phyloP scores from a whole-genome alignment of 1,140 invertebrate genomes.

The Halesus radiatus region DNA sequence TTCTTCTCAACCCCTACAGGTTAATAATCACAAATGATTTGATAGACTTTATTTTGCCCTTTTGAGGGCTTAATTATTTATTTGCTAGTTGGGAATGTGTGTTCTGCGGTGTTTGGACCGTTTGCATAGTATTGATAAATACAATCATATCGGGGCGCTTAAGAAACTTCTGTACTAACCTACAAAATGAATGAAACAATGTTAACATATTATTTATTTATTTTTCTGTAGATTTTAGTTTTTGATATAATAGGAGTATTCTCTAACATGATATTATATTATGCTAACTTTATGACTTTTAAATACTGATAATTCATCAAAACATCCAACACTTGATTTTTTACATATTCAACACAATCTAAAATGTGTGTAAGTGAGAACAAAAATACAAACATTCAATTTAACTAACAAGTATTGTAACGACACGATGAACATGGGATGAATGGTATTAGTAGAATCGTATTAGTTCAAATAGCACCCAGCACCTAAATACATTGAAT shows the following conservation, averaged over 20 bases:
- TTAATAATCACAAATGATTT: too few relatives aligned
- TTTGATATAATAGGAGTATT: conserved; percentile 57
- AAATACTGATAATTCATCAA: conserved; percentile 58
- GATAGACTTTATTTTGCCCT: too few relatives aligned
- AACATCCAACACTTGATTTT: conserved; percentile 56
- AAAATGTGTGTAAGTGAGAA: conserved; percentile 40
- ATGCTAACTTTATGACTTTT: conserved; percentile 56
- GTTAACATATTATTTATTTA: conserved; percentile 51
- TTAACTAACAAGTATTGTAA: conserved; percentile 28
- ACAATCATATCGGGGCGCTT: too few relatives aligned
- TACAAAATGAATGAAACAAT: conserved; percentile 9
- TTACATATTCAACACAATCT: conserved; percentile 50
- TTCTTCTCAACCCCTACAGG: too few relatives aligned
- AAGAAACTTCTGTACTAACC: too few relatives aligned
- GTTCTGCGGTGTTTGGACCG: too few relatives aligned
- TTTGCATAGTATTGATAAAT: too few relatives aligned
- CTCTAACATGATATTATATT: conserved; percentile 55
- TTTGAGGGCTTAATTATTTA: too few relatives aligned
- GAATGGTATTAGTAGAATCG: conserved; percentile 14
- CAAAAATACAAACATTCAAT: conserved; percentile 37
- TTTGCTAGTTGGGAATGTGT: too few relatives aligned
- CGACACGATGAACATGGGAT: conserved; percentile 7
- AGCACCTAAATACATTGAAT: not conserved
- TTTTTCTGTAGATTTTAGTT: conserved; percentile 51
- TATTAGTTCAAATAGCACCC: conserved; percentile 35